Percentiles rank a stretch among this genome's conserved stretches.
Evolutionary conservation across 2,797 vertebrate genomes (phyloP).

Genomic region (Mormyrops attenuatus): DNA sequence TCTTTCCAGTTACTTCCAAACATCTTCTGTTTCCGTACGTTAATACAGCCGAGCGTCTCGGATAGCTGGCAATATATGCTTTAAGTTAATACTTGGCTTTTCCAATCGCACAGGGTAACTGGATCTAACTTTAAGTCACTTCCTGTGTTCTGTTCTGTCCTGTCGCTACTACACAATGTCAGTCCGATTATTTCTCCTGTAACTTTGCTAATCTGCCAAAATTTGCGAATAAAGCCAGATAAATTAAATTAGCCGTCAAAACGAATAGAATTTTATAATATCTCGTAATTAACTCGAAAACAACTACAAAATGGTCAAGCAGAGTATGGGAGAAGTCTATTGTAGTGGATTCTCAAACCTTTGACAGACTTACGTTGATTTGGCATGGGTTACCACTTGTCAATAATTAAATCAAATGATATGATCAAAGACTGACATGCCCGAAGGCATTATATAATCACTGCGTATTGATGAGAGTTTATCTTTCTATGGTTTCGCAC

Average conservation of each 20-base stretch:
- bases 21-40: background rate
- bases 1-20: background rate
- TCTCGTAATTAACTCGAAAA: background rate
- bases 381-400: constrained; percentile 5
- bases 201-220: background rate
- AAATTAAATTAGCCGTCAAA: background rate
- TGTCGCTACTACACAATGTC: background rate
- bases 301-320: background rate
- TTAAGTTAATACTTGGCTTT: background rate
- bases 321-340: background rate
- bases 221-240: background rate
- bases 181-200: background rate
- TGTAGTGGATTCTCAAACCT: background rate
- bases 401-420: constrained; percentile 58
- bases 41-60: background rate
- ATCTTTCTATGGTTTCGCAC: constrained; percentile 1
- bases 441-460: constrained; percentile 57
- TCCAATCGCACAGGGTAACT: background rate
- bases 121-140: background rate
- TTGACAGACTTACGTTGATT: background rate
- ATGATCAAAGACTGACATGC: constrained; percentile 54
- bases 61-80: background rate
- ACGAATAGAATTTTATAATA: background rate
- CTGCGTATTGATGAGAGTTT: constrained; percentile 31
- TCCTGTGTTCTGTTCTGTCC: background rate